Conservation (phyloP, 1,140 invertebrate species). For the Babylonia areolata region DNA sequence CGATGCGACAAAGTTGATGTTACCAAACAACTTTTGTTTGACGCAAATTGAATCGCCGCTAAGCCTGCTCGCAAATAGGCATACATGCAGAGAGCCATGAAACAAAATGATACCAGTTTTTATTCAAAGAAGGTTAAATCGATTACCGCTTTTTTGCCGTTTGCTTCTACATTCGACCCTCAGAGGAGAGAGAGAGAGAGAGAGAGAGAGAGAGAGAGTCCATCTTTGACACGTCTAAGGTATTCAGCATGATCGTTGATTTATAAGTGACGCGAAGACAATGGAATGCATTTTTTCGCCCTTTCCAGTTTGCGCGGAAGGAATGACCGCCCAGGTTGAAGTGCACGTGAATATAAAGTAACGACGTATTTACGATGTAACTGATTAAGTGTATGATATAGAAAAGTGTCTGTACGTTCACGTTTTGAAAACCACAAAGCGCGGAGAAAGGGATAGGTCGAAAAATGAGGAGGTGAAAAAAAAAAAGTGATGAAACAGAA, state of each 20-base stretch:
- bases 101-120: no score
- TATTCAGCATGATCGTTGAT: neutral
- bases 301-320: neutral
- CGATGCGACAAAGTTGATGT: no score
- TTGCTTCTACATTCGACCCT: no score
- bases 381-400: neutral
- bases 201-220: neutral
- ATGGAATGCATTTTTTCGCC: constrained; percentile 8
- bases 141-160: no score
- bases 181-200: neutral
- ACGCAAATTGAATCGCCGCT: no score
- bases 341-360: neutral
- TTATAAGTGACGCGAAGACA: neutral
- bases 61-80: no score
- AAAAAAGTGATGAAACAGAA: neutral
- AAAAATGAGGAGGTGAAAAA: neutral
- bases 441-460: neutral
- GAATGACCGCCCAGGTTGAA: constrained; percentile 2
- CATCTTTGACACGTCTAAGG: neutral
- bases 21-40: no score
- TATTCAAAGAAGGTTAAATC: no score
- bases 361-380: neutral
- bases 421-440: neutral
- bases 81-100: no score
- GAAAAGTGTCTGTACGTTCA: neutral